Evolutionary conservation across 2,797 vertebrate genomes (phyloP), one percentile per base, ranked within the genome.

Genomic region (Tenualosa thibaudeaui): DNA sequence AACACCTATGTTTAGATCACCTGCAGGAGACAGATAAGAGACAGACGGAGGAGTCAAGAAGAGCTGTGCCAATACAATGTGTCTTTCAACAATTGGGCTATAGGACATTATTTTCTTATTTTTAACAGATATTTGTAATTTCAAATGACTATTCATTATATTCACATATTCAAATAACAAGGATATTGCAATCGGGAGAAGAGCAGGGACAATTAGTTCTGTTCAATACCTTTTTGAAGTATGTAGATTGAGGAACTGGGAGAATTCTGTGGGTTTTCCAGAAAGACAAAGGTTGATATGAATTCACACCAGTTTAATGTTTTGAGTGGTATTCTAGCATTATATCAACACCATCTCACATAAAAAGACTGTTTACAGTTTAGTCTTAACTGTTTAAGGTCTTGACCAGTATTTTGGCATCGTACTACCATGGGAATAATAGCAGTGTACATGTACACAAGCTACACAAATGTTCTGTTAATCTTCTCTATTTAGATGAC

Each of bases 391-490:
- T 71, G 7, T 40, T 71, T 19, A 40, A 71, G 31, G 37, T 40
- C 31, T 37, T 71, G 53, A 54, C 19, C 37, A 22, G 68, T 40
- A 37, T 40, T 71, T 2, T 37, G 65, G 65, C 65, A 31, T 31
- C 15, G 15, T 40, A 40, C 12, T 43, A 12, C 68, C 15, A 37
- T 40, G 31, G 40, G 37, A 17, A 78, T 46, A 78, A 78, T 78
- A 43, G 19, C 40, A 46, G 71, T 22, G 71, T 78, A 78, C 71
- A 75, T 40, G 71, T 46, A 40, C 71, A 19, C 19, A 40, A 78
- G 37, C 46, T 78, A 78, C 71, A 78, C 37, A 78, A 78, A 22
- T 40, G 17, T 78, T 78, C 43, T 78, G 40, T 43, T 78, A 78
- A 78, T 78, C 71, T 40, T 22, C 40, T 46, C 71, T 46, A 19